Base-by-base conservation (phyloP, 2,888 invertebrate species). In the Dasypolia templi region DNA sequence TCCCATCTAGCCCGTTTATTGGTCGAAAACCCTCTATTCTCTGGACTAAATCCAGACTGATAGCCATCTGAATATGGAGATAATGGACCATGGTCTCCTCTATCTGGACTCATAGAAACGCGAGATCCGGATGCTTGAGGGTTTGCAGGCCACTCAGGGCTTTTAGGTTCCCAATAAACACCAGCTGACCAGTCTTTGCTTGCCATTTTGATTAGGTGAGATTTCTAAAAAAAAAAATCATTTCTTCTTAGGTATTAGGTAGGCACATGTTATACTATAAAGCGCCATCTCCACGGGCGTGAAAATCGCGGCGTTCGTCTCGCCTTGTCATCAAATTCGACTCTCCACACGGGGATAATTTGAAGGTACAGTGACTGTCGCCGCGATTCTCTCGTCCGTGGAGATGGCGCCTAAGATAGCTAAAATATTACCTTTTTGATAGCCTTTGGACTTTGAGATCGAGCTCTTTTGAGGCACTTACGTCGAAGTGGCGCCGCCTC, bases 131-230 rank as follows among this genome's bases (percentile, higher is more conserved):
- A 89, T 17, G 86, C 81, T 72, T 92, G 92, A 12, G 89, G 87
- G 9, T 87, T 88, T 2, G 92, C 85, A 3, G 93, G 91, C 93
- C 93, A 94, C 80, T 96, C 96, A 5, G 95, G 94, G 80, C 94
- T 93, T 85, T 95, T 96, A 35, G 93, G 93, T 79, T 96, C 95
- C 95, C 95, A 96, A 81, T 95, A 95, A 14, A 95, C 93, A 42
- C 94, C 93, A 19, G 94, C 92, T 19, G 95, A 94, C 96, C 96
- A 96, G 84, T 95, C 94, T 74, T 94, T 94, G 68, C 91, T 93
- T 1, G 92, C 94, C 94, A 95, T 94, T 89, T 93, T 93, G 26
- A 94, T 94, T 14, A 93, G 79, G 73, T 93, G 93, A 26, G 91
- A 89, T 82, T 92, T 94, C 94, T 94, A 84, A 32, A 73, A 76